Evolutionary conservation across 2,113 vertebrate genomes (phyloP), one percentile per base, ranked within the genome.

Genomic region (Alouatta palliata): DNA sequence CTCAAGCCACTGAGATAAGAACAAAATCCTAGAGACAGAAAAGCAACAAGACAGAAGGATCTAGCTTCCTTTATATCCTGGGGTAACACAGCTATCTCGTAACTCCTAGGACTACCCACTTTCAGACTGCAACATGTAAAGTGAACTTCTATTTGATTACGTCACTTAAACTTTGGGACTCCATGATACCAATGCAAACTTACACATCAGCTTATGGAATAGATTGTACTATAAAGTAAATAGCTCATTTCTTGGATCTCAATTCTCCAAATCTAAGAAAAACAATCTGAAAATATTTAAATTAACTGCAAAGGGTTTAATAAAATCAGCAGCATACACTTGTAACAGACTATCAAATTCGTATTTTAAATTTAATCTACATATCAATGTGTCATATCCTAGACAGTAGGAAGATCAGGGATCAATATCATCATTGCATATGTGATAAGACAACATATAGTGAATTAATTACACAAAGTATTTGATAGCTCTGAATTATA

Each of bases 291-390:
- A 95, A 68, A 80, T 58, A 94, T 37, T 58, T 93, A 88, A 14
- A 79, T 25, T 95, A 79, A 32, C 40, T 90, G 35, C 16, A 81
- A 94, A 85, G 56, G 2, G 4, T n/a, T 85, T 90, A 61, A 87
- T 85, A 66, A 73, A 90, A 56, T 76, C 52, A 68, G 35, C 9
- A 88, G 87, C 27, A 86, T 30, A 47, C 0, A 47, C 66, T 6
- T 93, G 17, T 56, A 91, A 92, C 19, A 66, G 84, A 23, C 25
- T 91, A 96, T 68, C 37, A 88, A 87, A 66, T 79, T 1, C 88
- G 82, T 81, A 93, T 91, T 91, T 40, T 88, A 87, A 88, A 86
- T 92, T 68, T 80, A 95, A 83, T 87, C 35, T 83, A 70, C 30
- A 56, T 32, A 83, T 80, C 20, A 37, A 87, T 17, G 17, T 52